Base-by-base conservation (phyloP, 92 coral and sea anemone species). In the Plumapathes pennacea region DNA sequence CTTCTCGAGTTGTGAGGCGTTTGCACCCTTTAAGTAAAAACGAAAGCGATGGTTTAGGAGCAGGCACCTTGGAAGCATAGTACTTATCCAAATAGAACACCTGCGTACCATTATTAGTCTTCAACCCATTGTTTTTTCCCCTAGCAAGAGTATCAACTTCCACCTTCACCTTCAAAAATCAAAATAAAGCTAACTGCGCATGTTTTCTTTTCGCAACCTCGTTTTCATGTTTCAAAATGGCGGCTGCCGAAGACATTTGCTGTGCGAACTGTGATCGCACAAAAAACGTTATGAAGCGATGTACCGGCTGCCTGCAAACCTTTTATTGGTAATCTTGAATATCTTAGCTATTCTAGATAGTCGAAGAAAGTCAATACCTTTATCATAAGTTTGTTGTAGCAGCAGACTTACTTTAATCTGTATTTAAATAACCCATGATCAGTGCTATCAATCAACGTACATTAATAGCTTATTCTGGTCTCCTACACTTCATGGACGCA, bases 1-100 rank as follows among this genome's bases (percentile, higher is more conserved):
- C 52, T 91, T 91, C 83, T 91, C 97, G 42, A 91, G 87, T 65
- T 91, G 97, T 37, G 97, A 91, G 40, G 95, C 89, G 75, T 79
- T 91, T 62, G 81, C 89, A 81, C 97, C 97, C 97, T 91, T 24
- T 38, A 58, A 57, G 47, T 33, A 38, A 20, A 54, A 48, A 30
- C 20, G 14, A 29, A 55, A 31, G 27, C 20, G 14, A 2, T n/a
- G 4, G 7, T 32, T 46, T 25, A 24, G 32, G 42, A 11, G 22
- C 51, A 10, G 32, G 36, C 30, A 53, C 14, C 36, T 40, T 27
- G n/a, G 42, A 26, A 53, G 17, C 32, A 41, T 12, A n/a, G 22
- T 24, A 28, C 29, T 34, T 22, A 32, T 4, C 27, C n/a, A 5
- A 10, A 9, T 19, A 17, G 14, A 53, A 19, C 23, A n/a, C 15